Base-by-base conservation (phyloP, 1,140 invertebrate genomes). In the Stratiolaelaps scimitus region DNA sequence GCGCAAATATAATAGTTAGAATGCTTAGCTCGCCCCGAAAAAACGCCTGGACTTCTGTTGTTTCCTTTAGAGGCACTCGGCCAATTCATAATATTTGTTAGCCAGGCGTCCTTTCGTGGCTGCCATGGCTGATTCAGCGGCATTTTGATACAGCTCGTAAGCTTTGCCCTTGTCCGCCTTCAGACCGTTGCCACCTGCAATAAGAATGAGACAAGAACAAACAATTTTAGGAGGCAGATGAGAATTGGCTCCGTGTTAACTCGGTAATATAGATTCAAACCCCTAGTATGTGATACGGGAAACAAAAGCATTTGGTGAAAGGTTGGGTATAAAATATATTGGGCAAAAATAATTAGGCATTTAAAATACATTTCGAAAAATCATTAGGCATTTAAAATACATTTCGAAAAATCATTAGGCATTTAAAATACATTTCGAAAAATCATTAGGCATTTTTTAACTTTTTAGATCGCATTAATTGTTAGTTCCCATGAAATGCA, bases 101-200 rank as follows among this genome's bases (percentile, higher is more conserved):
- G 81, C 80, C 53, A 81, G 71, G 64, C 78, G 74, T 64, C 81
- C 81, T 69, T 82, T 81, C 78, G 80, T 80, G 13, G 76, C 75
- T 64, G 73, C 75, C 72, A 77, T 81, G 2, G 81, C 81, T 43
- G 69, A 70, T 65, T 82, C 80, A 47, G 80, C 81, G 40, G 81
- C 81, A 66, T 75, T 72, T 65, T 71, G 79, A 71, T 75, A 82
- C 64, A 81, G 69, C 56, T 81, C 78, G 64, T 75, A 79, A 78
- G 68, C 7, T 43, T n/a, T 29, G 13, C 20, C 23, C 19, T 34
- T 68, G 7, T 66, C 15, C 30, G 7, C 5, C 19, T 29, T 13
- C 15, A 44, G 20, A 56, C 26, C 23, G 43, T 65, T 28, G 10
- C 23, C 34, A 46, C 15, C 46, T 46, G 17, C 19, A 30, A 56